Evolutionary conservation across 2,797 vertebrate species (phyloP).

Genomic region (Myotis planiceps): DNA sequence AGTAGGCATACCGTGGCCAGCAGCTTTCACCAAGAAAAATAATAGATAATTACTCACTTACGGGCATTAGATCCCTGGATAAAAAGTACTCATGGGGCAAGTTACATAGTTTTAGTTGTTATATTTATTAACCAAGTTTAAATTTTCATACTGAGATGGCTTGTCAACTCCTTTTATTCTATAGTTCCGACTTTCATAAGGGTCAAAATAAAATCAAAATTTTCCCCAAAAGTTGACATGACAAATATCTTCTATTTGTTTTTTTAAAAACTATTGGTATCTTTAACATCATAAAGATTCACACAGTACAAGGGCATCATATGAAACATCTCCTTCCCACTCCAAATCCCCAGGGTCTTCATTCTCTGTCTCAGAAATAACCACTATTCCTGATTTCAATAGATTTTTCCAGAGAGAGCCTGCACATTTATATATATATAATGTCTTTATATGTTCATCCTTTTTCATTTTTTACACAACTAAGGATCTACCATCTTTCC

Average conservation of each 20-base stretch:
- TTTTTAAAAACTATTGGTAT: not conserved
- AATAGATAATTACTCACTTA: not conserved
- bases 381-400: not conserved
- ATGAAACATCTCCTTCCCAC: not conserved
- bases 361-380: not conserved
- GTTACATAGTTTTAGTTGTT: not conserved
- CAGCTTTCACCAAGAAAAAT: not conserved
- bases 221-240: not conserved
- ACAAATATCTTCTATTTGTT: not conserved
- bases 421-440: not conserved
- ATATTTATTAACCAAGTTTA: not conserved
- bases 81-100: not conserved
- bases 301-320: not conserved
- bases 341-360: not conserved
- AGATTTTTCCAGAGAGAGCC: not conserved
- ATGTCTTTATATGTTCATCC: not conserved
- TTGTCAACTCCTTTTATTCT: constrained; percentile 4
- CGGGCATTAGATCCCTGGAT: not conserved
- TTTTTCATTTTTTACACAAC: not conserved
- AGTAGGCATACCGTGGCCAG: not conserved
- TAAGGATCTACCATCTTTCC: not conserved
- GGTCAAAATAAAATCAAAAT: not conserved
- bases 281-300: constrained; percentile 19
- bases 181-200: not conserved
- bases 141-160: not conserved